A percentile compares a stretch with the other conserved stretches of the same genome.
These are phyloP conservation scores for Zalophus californianus DNA, from an alignment of 2,797 vertebrate genomes.

Conservation along the genomic window DNA sequence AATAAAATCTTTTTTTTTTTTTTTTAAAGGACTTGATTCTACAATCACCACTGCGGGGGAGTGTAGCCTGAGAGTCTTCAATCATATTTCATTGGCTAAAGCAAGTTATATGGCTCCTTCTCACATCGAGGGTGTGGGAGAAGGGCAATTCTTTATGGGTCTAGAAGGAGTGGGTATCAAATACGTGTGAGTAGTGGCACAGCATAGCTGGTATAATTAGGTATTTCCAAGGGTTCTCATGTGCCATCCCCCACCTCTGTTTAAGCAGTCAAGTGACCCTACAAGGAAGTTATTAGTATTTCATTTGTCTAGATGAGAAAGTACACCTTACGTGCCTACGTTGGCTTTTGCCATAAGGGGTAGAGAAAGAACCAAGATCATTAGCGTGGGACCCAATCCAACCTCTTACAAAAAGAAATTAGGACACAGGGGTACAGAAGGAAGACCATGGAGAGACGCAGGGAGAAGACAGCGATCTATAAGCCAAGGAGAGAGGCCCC, in stretches of 20 bases:
- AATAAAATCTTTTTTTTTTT: no score
- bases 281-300: not conserved
- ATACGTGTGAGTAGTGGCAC: not conserved
- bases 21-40: not conserved
- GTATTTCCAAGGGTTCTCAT: not conserved
- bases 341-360: not conserved
- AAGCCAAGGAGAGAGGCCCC: not conserved
- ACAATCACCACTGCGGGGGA: not conserved
- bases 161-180: not conserved
- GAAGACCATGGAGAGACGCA: not conserved
- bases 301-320: slow-evolving; percentile 29
- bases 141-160: not conserved
- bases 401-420: not conserved
- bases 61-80: not conserved
- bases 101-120: not conserved
- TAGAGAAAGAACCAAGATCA: not conserved
- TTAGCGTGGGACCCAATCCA: not conserved
- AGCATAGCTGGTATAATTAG: not conserved
- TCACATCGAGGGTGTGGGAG: not conserved
- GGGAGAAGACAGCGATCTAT: not conserved
- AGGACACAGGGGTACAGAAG: not conserved
- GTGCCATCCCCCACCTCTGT: not conserved
- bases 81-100: not conserved
- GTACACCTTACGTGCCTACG: not conserved
- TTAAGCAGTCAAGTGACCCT: not conserved